Evolutionary conservation across 2,888 invertebrate genomes (phyloP), one percentile per base, ranked within the genome.

Genomic region (Drosophila glabriapex): DNA sequence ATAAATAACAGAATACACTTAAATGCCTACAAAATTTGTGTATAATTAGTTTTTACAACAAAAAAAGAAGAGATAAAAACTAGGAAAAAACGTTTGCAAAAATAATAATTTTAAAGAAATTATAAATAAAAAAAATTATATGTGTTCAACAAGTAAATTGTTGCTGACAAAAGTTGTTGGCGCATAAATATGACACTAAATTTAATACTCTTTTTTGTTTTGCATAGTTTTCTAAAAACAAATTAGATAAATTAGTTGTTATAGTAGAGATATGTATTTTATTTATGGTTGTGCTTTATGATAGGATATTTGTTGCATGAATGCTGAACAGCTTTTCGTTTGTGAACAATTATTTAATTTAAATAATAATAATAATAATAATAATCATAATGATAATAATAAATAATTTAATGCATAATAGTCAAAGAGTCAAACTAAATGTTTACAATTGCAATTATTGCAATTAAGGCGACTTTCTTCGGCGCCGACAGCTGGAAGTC

Each of bases 401-500:
- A 76, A 80, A 82, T 89, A 89, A 82, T 74, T 81, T 76, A 75
- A 80, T 67, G 68, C 29, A 72, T 83, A 73, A 68, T 82, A 80
- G 73, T 61, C 53, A 64, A 39, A 39, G n/a, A 4, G 28, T 56
- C 16, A 25, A 46, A 46, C 46, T 46, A 46, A 46, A 46, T 55
- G 55, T 55, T 55, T 56, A 37, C 14, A 29, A 14, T 39, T 28
- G 28, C n/a, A 28, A 4, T 9, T 29, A 2, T 14, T 28, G 28
- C n/a, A 28, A n/a, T 0, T 70, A 67, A 69, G 56, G 29, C 78
- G 68, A 77, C 91, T 93, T 93, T 93, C 93, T 93, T 85, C 93
- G 84, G 61, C 93, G 92, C 53, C 93, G 90, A 66, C 93, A 93
- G 83, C 93, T 93, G 79, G 93, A 93, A 79, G 93, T 93, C 91